Conservation (phyloP, 1,140 invertebrate species). For the Tribolium madens region DNA sequence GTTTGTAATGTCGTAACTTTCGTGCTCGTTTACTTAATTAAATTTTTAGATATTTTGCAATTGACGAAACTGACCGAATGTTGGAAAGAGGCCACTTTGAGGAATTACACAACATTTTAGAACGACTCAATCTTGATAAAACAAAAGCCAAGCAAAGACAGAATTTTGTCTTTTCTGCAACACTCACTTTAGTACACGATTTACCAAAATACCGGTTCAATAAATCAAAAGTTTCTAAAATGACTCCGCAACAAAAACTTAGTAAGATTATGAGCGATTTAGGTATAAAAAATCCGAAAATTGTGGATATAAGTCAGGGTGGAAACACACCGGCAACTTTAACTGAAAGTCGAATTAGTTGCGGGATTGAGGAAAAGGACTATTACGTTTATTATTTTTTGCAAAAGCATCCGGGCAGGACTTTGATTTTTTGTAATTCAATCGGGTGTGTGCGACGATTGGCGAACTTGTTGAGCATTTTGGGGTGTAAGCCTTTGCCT, state of each 20-base stretch:
- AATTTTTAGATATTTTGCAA: slow-evolving; percentile 81
- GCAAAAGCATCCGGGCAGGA: slow-evolving; percentile 85
- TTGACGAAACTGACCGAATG: slow-evolving; percentile 99
- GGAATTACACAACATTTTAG: slow-evolving; percentile 87
- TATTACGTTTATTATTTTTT: slow-evolving; percentile 95
- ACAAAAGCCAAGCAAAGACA: slow-evolving; percentile 76
- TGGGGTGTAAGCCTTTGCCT: slow-evolving; percentile 84
- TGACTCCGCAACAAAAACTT: slow-evolving; percentile 79
- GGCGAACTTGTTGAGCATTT: slow-evolving; percentile 82
- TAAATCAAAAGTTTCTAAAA: slow-evolving; percentile 70
- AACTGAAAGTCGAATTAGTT: slow-evolving; percentile 85
- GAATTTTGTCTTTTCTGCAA: slow-evolving; percentile 98
- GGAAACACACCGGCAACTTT: slow-evolving; percentile 83
- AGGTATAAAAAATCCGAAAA: slow-evolving; percentile 89
- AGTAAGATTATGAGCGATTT: slow-evolving; percentile 79
- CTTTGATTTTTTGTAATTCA: slow-evolving; percentile 97
- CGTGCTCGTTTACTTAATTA: neutral
- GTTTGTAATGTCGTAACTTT: slow-evolving; percentile 51
- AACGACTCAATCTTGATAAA: slow-evolving; percentile 81
- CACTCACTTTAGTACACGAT: slow-evolving; percentile 90
- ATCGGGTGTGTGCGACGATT: slow-evolving; percentile 92
- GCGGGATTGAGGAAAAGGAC: slow-evolving; percentile 88
- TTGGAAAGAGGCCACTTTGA: slow-evolving; percentile 96
- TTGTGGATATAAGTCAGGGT: slow-evolving; percentile 92
- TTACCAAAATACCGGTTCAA: slow-evolving; percentile 82